Conservation (phyloP, 1,140 invertebrate genomes). For the Aphis craccivora region DNA sequence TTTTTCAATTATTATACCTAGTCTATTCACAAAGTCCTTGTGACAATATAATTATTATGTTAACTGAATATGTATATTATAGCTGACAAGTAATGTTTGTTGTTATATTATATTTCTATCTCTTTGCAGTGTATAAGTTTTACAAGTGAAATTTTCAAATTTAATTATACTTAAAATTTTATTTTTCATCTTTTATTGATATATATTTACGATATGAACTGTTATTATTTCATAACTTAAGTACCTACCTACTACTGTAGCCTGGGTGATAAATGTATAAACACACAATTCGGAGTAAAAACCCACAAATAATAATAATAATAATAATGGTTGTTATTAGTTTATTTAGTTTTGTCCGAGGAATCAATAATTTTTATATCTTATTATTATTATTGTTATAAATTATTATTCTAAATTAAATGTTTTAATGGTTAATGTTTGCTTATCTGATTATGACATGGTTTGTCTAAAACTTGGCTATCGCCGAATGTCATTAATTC, state of each 20-base stretch:
- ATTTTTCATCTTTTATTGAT: not conserved
- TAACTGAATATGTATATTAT: not conserved
- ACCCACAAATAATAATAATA: too few species aligned
- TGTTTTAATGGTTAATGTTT: too few species aligned
- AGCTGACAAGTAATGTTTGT: not conserved
- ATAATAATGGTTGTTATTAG: too few species aligned
- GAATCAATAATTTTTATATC: too few species aligned
- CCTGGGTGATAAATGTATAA: not conserved
- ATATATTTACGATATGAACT: not conserved
- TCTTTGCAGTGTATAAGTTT: not conserved
- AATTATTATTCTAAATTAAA: too few species aligned
- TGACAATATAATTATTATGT: not conserved
- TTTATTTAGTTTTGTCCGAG: too few species aligned
- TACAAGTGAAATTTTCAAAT: not conserved
- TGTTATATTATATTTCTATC: not conserved
- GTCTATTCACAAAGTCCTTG: not conserved
- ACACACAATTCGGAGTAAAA: not conserved
- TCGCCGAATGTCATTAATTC: too few species aligned
- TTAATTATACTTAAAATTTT: not conserved
- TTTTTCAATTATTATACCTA: not conserved
- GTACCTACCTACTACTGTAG: not conserved
- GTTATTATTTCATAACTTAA: not conserved
- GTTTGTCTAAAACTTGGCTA: too few species aligned
- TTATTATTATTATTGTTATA: too few species aligned
- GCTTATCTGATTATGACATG: too few species aligned